Percentiles rank a stretch among this genome's conserved stretches.
Conservation (phyloP, 2,888 invertebrate species). For the Epiblema foenella region DNA sequence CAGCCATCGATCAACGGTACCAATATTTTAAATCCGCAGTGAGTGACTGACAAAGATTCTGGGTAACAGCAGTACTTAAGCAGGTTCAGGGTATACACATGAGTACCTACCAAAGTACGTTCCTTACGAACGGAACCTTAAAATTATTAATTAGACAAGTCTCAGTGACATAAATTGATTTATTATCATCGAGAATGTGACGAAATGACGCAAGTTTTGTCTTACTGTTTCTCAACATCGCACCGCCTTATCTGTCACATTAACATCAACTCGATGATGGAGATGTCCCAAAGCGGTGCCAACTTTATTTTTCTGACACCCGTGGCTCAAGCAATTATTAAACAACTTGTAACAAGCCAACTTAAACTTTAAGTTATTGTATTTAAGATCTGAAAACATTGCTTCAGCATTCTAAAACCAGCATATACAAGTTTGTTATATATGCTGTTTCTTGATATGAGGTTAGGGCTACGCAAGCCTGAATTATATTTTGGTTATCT, state of each 20-base stretch:
- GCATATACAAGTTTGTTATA: constrained; percentile 16
- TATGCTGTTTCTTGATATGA: constrained; percentile 30
- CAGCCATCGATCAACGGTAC: too few species aligned
- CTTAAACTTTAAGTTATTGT: not conserved
- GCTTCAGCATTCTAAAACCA: not conserved
- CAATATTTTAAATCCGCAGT: too few species aligned
- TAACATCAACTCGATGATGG: constrained; percentile 65
- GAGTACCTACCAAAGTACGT: not conserved
- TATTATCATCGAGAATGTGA: constrained; percentile 73
- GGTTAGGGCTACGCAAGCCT: constrained; percentile 36
- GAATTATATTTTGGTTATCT: constrained; percentile 49
- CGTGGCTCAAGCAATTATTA: not conserved
- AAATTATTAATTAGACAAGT: constrained; percentile 63
- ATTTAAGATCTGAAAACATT: constrained; percentile 8
- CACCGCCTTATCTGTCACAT: constrained; percentile 67
- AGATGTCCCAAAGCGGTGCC: constrained; percentile 50
- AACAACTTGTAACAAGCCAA: not conserved
- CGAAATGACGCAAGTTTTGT: constrained; percentile 63
- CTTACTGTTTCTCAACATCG: constrained; percentile 53
- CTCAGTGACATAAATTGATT: constrained; percentile 80
- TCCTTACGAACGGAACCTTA: constrained; percentile 1
- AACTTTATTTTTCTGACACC: constrained; percentile 22
- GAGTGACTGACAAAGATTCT: not conserved
- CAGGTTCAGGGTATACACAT: not conserved
- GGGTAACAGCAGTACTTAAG: not conserved